A percentile compares a stretch with the other conserved stretches of the same genome.
phyloP scores from a whole-genome alignment of 2,888 invertebrate species.

The Perithous albicinctus region DNA sequence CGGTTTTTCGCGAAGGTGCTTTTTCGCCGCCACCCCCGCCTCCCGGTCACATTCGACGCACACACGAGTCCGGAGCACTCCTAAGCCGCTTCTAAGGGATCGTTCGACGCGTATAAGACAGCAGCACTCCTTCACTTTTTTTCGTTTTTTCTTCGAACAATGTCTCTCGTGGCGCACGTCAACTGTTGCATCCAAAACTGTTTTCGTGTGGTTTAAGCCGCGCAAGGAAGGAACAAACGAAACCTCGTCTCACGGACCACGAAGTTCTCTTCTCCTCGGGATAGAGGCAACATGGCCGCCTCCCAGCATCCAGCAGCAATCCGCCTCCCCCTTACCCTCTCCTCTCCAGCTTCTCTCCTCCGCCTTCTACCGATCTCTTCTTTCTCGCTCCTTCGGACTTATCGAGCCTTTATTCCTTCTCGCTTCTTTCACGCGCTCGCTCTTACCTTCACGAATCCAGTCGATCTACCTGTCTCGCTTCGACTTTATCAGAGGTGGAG shows the following conservation, averaged over 20 bases:
- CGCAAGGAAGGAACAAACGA: constrained; percentile 71
- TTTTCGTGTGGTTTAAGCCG: constrained; percentile 62
- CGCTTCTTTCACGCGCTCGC: neutral
- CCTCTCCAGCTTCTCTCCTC: constrained; percentile 71
- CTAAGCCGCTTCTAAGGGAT: too few species aligned
- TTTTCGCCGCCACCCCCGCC: constrained; percentile 46
- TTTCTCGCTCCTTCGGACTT: constrained; percentile 40
- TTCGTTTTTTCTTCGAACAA: constrained; percentile 10
- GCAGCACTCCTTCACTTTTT: too few species aligned
- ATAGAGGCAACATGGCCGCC: constrained; percentile 90
- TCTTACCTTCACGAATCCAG: neutral
- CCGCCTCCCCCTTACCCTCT: constrained; percentile 73
- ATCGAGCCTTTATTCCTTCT: neutral
- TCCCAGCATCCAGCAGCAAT: constrained; percentile 85
- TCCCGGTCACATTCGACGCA: constrained; percentile 31
- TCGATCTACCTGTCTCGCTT: constrained; percentile 30
- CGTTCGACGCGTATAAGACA: too few species aligned
- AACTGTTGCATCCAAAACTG: constrained; percentile 21
- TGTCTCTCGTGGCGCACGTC: neutral
- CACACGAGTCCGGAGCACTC: constrained; percentile 7
- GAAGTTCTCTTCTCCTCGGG: constrained; percentile 84
- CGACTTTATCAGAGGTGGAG: constrained; percentile 42
- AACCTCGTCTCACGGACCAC: constrained; percentile 78
- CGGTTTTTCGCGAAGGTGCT: constrained; percentile 63
- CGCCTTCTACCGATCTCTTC: constrained; percentile 65